Base-by-base conservation (phyloP, 1,140 invertebrate genomes). In the Hylyphantes graminicola region DNA sequence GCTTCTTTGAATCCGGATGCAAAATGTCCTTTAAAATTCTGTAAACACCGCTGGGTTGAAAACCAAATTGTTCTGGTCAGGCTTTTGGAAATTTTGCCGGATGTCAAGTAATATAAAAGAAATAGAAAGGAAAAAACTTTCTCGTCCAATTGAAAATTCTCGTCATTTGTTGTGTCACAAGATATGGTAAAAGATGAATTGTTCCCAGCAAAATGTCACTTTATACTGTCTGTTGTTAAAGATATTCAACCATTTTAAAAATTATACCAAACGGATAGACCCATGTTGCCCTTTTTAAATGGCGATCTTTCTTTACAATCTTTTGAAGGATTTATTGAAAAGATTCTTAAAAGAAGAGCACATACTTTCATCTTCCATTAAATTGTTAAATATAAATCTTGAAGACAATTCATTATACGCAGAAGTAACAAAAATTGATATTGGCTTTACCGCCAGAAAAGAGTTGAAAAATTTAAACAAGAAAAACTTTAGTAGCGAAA, bases 251-350 rank as follows among this genome's bases (percentile, higher is more conserved):
- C 70, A 2, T 73, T 73, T 73, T 50, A 50, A 73, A 73, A 73
- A 35, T 2, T 3, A 6, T 73, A 73, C 9, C 48, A 73, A 9
- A 73, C 70, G 1, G 70, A 73, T 35, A 73, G 59, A 3, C 73
- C 73, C 9, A 57, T 57, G 73, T 12, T 75, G 59, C 73, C 73
- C 57, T 75, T 75, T 59, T 50, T 75, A 17, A 50, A 17, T 21
- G 6, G 53, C 57, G 73, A 75, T 59, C 35, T 75, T 7, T 59
- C 35, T 75, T 7, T 17, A n/a, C 17, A n/a, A 13, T 10, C 15
- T 75, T 8, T 21, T 75, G 7, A 75, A 75, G 35, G 73, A 59
- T 57, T n/a, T 75, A 15, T 12, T 75, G 73, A 55, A 35, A 10
- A 17, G 54, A 11, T 75, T 75, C 21, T 57, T 75, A 11, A 75